Evolutionary conservation across 2,797 vertebrate species (phyloP), one percentile per base, ranked within the genome.

Genomic region (Novumbra hubbsi): DNA sequence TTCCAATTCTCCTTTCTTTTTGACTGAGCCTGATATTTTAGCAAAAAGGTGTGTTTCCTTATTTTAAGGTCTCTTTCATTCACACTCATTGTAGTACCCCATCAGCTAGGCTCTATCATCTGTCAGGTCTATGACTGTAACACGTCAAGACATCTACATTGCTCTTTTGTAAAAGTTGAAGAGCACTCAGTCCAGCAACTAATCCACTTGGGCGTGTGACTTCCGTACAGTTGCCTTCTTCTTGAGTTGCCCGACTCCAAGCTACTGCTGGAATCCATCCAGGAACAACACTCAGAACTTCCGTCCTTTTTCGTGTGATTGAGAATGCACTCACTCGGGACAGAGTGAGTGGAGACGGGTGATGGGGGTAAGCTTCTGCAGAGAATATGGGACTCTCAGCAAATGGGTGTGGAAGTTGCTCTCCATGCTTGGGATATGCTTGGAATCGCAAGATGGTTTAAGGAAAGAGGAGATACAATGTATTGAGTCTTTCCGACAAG

Each of bases 261-360:
- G 50, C 50, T 19, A 19, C 19, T 17, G 50, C 4, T 52, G 50
- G 50, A 52, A 9, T 52, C 50, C 19, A 19, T 52, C 50, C 5
- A 75, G 80, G 63, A 80, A 83, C 48, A 78, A 80, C 80, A 77
- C 78, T 82, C 77, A 76, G 45, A 72, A 74, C 67, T 86, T 89
- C 79, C 87, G 84, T 91, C 83, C 84, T 84, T 5, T 4, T 74
- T 69, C 63, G 76, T 80, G 81, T 60, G 70, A 78, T 67, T 77
- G 72, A 28, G 38, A 55, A 73, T 71, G 24, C 48, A 65, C 76
- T 76, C 60, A 63, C 28, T 16, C 24, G n/a, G 28, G 60, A 21
- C 49, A 14, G 60, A 70, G 75, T 73, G 60, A 70, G 49, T 30
- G 27, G 69, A 21, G 66, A 75, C 52, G 57, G 55, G 60, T 2